Percentiles rank a stretch among this genome's conserved stretches.
Evolutionary conservation across 2,888 invertebrate species (phyloP).

Genomic region (Neoitamus cyanurus): DNA sequence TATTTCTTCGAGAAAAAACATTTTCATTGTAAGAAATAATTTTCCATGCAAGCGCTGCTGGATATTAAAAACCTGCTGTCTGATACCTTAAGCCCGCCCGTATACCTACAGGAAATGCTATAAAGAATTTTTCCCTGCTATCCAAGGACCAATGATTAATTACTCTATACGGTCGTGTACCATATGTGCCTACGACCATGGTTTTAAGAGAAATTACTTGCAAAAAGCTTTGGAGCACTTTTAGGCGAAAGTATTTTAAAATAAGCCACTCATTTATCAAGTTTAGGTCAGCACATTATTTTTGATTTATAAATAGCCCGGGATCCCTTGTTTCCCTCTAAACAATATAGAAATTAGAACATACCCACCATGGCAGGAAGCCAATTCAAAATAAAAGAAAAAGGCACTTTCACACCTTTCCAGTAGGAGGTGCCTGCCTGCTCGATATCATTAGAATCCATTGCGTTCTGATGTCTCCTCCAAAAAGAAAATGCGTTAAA

Average conservation of each 20-base stretch:
- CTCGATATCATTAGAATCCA: background rate
- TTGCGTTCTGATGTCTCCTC: background rate
- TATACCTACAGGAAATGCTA: background rate
- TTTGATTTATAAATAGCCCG: conserved; percentile 33
- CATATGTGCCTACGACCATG: conserved; percentile 32
- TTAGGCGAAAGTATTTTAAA: conserved; percentile 29
- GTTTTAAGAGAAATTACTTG: conserved; percentile 36
- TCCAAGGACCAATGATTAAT: conserved; percentile 27
- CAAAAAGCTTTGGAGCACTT: conserved; percentile 8
- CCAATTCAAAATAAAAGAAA: background rate
- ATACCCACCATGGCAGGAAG: background rate
- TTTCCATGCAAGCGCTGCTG: background rate
- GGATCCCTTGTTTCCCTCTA: background rate
- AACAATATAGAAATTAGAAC: background rate
- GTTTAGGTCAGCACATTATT: conserved; percentile 36
- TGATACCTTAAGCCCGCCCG: background rate
- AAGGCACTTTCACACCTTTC: background rate
- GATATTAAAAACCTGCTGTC: background rate
- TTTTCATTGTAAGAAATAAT: background rate
- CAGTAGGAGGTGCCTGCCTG: background rate
- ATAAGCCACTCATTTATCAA: conserved; percentile 40
- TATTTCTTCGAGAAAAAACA: background rate
- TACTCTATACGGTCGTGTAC: background rate
- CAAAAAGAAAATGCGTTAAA: background rate
- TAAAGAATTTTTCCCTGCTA: background rate